Conservation (phyloP, 2,888 invertebrate species). For the Polia nebulosa region DNA sequence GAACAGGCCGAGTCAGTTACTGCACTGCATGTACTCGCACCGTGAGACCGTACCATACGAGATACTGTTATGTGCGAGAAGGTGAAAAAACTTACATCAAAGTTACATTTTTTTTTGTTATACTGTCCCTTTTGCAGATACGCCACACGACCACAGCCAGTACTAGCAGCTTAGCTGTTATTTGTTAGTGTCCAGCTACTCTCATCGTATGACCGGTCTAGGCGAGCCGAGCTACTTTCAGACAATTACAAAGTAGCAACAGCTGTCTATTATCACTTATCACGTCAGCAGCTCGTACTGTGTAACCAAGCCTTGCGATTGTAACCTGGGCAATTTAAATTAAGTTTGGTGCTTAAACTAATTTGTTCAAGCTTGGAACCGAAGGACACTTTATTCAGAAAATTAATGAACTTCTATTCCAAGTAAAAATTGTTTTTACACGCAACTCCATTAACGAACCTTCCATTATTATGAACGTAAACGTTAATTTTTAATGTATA, state of each 20-base stretch:
- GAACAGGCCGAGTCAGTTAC: neutral
- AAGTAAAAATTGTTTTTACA: slow-evolving; percentile 24
- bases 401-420: slow-evolving; percentile 12
- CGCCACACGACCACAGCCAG: neutral
- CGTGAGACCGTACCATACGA: neutral
- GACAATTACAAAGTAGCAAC: neutral
- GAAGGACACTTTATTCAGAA: neutral
- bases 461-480: slow-evolving; percentile 5
- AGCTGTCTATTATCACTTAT: neutral
- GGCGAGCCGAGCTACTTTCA: neutral
- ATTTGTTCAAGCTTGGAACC: slow-evolving; percentile 2
- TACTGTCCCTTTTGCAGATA: too few species aligned
- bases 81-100: too few species aligned
- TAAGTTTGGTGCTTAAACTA: neutral
- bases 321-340: neutral
- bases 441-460: slow-evolving; percentile 12
- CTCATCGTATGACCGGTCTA: neutral
- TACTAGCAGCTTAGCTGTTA: neutral
- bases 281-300: neutral
- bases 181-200: neutral
- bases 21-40: neutral
- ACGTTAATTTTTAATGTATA: slow-evolving; percentile 31
- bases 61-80: neutral
- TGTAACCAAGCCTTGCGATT: neutral
- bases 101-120: too few species aligned